These are phyloP conservation scores for Drosophila quadrilineata DNA, from an alignment of 1,140 invertebrate genomes.

Conservation along the genomic window DNA sequence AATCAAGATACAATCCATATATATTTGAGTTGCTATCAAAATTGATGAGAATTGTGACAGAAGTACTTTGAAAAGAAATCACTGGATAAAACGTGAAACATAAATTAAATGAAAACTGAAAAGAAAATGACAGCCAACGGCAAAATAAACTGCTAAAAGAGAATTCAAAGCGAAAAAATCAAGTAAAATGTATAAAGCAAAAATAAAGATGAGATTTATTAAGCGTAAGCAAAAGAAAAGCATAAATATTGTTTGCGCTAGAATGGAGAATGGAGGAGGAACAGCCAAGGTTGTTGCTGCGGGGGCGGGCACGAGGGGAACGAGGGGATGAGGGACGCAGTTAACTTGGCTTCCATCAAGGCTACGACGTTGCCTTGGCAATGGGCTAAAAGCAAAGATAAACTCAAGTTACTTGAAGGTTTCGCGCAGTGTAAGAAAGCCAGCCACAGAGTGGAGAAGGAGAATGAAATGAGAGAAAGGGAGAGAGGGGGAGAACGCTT, in stretches of 20 bases:
- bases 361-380: slow-evolving; percentile 34
- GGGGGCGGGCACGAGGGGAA: background rate
- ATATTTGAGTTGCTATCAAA: slow-evolving; percentile 18
- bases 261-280: background rate
- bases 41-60: slow-evolving; percentile 33
- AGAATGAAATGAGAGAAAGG: background rate
- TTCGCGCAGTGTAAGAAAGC: background rate
- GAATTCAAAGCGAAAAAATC: background rate
- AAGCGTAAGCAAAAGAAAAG: slow-evolving; percentile 41
- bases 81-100: background rate
- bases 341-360: background rate
- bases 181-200: slow-evolving; percentile 6
- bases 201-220: slow-evolving; percentile 65
- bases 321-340: background rate
- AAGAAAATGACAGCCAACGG: slow-evolving; percentile 27
- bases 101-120: slow-evolving; percentile 15
- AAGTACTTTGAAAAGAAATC: slow-evolving; percentile 9
- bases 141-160: background rate
- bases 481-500: background rate
- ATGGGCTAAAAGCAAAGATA: slow-evolving; percentile 25
- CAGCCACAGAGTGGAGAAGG: background rate
- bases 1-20: background rate
- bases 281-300: background rate
- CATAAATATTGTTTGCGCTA: slow-evolving; percentile 52
- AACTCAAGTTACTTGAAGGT: slow-evolving; percentile 19